These are phyloP conservation scores for Dipodomys ordii DNA, from an alignment of 2,113 vertebrate genomes.

Conservation along the genomic window DNA sequence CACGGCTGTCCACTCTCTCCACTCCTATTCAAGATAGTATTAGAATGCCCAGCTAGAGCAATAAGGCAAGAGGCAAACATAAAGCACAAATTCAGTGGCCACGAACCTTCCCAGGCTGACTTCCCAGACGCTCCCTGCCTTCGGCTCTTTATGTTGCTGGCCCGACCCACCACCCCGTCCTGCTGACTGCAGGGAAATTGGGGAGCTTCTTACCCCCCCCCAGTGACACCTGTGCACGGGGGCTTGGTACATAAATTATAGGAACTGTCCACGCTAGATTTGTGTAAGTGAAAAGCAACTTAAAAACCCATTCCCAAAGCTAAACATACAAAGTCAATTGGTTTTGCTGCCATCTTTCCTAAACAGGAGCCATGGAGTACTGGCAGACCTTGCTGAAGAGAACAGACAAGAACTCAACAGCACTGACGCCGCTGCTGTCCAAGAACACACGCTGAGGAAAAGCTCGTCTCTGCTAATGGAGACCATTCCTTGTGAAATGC, in stretches of 20 bases:
- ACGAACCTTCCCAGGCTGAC: too few relatives aligned
- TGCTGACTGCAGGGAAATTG: too few relatives aligned
- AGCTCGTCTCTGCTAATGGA: background rate
- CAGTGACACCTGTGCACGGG: background rate
- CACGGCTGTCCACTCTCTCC: too few relatives aligned
- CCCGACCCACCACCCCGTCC: too few relatives aligned
- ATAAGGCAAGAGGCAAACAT: too few relatives aligned
- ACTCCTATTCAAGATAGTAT: too few relatives aligned
- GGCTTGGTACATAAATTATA: background rate
- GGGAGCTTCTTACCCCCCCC: background rate
- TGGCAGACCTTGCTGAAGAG: background rate
- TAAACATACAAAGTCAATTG: background rate
- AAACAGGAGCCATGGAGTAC: background rate
- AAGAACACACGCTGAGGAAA: conserved; percentile 2
- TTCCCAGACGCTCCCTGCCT: too few relatives aligned
- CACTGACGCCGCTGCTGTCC: background rate
- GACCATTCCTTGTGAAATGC: background rate
- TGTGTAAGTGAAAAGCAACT: background rate
- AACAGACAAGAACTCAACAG: background rate
- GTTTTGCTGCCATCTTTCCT: background rate
- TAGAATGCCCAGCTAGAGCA: too few relatives aligned
- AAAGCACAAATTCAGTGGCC: too few relatives aligned
- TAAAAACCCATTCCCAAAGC: background rate
- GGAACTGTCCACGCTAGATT: background rate
- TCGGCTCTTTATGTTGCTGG: too few relatives aligned